Evolutionary conservation across 2,113 vertebrate genomes (phyloP).

Genomic region (Malurus cyaneus): DNA sequence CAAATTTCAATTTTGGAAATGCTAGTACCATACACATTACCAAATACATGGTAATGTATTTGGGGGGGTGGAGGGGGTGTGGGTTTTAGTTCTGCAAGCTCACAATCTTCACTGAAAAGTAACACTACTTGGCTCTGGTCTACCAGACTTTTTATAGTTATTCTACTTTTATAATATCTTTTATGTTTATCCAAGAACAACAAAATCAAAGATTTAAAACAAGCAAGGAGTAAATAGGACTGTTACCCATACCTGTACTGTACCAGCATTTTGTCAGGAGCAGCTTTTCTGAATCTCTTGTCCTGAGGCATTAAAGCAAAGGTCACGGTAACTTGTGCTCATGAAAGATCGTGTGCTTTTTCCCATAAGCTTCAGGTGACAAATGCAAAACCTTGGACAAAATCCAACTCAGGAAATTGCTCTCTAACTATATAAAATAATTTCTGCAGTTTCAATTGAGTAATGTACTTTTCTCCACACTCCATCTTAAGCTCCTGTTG

Average conservation of each 20-base stretch:
- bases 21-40: neutral
- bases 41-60: too few relatives aligned
- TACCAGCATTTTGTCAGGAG: neutral
- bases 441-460: neutral
- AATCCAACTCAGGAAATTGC: conserved; percentile 41
- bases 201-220: neutral
- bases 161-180: neutral
- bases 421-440: conserved; percentile 3
- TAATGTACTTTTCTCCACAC: neutral
- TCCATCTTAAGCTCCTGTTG: neutral
- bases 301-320: neutral
- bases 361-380: conserved; percentile 15
- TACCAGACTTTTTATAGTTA: neutral
- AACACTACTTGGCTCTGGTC: neutral
- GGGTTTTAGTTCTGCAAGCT: neutral
- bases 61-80: too few relatives aligned
- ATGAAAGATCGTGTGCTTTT: neutral
- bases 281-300: neutral
- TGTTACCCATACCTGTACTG: neutral
- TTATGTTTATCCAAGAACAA: neutral
- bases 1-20: neutral
- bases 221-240: neutral
- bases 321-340: neutral
- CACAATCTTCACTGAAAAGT: neutral
- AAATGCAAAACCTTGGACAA: neutral